Evolutionary conservation across 1,140 invertebrate species (phyloP), one percentile per base, ranked within the genome.

Genomic region (Eriocheir sinensis): DNA sequence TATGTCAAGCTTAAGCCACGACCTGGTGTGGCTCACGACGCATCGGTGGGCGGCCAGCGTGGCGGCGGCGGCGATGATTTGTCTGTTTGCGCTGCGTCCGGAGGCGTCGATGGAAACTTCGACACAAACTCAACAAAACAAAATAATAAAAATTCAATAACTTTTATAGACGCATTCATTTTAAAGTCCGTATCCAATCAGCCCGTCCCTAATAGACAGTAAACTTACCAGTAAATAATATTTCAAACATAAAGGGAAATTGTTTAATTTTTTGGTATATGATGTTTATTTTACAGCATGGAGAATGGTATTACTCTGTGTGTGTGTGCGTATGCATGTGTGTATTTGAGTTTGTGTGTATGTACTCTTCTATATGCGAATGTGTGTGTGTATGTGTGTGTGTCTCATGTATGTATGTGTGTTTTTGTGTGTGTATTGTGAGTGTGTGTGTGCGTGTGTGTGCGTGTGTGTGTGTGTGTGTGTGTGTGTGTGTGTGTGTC

Each of bases 141-240:
- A 27, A 72, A 72, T 72, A 12, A 72, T 72, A 72, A 72, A 72
- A 27, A 72, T 72, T 72, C n/a, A 72, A 72, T 72, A 72, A 72
- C 8, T 72, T 72, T 72, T n/a, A 72, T 72, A 72, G 60, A 72
- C n/a, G 60, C n/a, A 72, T 72, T 72, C 48, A 72, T 72, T 72
- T 72, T 72, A 72, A 72, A 72, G 60, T 72, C 60, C n/a, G 60
- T 72, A 72, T 72, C 60, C 60, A 72, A 72, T 72, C 60, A 72
- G 60, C 21, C 60, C n/a, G 60, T 72, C 60, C 60, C 21, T 72
- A 72, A 72, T 72, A 72, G 60, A 72, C n/a, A 72, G 60, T 72
- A n/a, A 72, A 72, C 60, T 72, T 72, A 1, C 17, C 60, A 1
- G 60, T 72, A 27, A 72, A 72, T 72, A 72, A 72, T 72, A 72